Percentiles rank a stretch among this genome's conserved stretches.
These are phyloP conservation scores for Acrocephalus scirpaceus DNA, from an alignment of 2,797 vertebrate genomes.

Conservation along the genomic window DNA sequence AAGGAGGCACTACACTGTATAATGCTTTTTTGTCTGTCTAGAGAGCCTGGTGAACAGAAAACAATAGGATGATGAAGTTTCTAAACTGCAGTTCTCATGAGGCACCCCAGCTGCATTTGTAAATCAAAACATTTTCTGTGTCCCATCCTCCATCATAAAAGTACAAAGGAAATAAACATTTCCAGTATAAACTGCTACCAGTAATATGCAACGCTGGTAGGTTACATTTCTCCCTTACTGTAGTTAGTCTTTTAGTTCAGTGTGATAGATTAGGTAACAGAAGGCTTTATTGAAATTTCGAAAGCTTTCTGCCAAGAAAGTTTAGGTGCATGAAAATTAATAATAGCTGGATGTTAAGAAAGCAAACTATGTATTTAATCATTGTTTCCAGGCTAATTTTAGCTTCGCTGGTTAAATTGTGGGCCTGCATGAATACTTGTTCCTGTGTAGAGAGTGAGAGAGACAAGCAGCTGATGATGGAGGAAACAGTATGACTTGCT, in stretches of 20 bases:
- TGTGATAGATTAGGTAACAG: neutral
- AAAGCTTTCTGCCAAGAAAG: neutral
- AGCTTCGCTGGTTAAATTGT: neutral
- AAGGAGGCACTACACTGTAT: neutral
- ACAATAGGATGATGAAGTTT: neutral
- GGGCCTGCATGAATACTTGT: neutral
- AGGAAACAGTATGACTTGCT: neutral
- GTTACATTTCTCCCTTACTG: neutral
- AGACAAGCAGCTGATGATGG: neutral
- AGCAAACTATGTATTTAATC: neutral
- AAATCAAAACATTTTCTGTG: neutral
- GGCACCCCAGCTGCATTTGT: neutral
- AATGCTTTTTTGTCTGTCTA: neutral
- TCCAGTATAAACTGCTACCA: neutral
- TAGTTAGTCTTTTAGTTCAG: neutral
- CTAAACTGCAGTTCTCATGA: neutral
- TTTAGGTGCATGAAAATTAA: neutral
- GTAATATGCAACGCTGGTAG: neutral
- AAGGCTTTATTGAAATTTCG: neutral
- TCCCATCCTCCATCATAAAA: neutral
- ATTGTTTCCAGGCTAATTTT: slow-evolving; percentile 1
- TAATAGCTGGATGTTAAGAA: neutral
- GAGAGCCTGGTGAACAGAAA: neutral
- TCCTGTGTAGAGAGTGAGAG: neutral
- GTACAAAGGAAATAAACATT: neutral